Base-by-base conservation (phyloP, 2,797 vertebrate species). In the Semotilus atromaculatus region DNA sequence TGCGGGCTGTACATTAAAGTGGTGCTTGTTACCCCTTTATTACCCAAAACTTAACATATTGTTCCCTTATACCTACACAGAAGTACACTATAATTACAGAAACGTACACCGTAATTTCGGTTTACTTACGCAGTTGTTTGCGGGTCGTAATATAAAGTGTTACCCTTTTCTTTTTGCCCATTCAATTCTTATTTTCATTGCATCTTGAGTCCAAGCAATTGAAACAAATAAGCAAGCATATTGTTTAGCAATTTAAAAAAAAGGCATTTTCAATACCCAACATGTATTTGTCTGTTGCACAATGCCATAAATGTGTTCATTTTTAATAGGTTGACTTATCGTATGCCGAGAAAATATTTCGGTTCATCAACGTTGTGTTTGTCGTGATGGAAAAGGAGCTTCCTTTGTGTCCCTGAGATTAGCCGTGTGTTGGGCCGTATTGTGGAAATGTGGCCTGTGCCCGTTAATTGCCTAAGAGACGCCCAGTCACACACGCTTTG, bases 401-500 rank as follows among this genome's bases (percentile, higher is more conserved):
- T 72, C 71, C 34, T 55, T 81, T 43, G 58, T 40, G n/a, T 73
- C 34, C 14, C 53, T 4, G 26, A 45, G 68, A 86, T 84, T 71
- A 80, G 51, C 45, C n/a, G 53, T 5, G 36, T 75, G 58, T 85
- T 73, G 62, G 71, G 40, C 34, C 53, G 53, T 26, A 67, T 81
- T 74, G 75, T 77, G 72, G 31, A 68, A 16, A 62, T 31, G 45
- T 31, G 55, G 29, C 76, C 67, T 62, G 74, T 10, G 74, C 26
- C 64, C 38, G 14, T 60, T 70, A 36, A 79, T 62, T 86, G 79
- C 74, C 60, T 70, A 21, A 77, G 58, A 53, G 60, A 70, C 36
- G 72, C 60, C 55, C 79, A 72, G 76, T 71, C 87, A 77, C 66
- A 68, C 82, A 51, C 13, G 64, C 80, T 82, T 81, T 77, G 26